Evolutionary conservation across 2,113 vertebrate genomes (phyloP).

Genomic region (Gallinago undulata): DNA sequence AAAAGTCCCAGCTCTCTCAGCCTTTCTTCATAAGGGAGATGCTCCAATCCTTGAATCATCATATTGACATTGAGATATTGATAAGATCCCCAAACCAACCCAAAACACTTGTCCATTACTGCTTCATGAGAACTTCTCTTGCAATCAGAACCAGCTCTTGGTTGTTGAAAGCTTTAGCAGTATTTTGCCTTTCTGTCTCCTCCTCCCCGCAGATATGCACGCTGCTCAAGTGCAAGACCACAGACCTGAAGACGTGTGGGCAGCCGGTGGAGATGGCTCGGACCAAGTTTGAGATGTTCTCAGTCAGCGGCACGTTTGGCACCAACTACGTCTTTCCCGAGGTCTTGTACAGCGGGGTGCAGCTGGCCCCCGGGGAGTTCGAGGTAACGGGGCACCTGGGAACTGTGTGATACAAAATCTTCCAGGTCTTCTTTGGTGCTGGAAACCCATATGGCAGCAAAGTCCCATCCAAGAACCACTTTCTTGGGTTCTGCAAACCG

Average conservation of each 20-base stretch:
- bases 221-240: conserved; percentile 61
- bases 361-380: conserved; percentile 63
- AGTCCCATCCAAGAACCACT: not conserved
- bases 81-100: not conserved
- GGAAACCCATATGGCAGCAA: not conserved
- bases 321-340: conserved; percentile 68
- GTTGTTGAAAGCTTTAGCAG: not conserved
- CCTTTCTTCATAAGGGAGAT: no score
- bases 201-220: conserved; percentile 54
- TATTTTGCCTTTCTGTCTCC: not conserved
- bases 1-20: no score
- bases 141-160: not conserved
- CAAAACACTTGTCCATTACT: not conserved
- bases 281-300: conserved; percentile 64
- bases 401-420: not conserved
- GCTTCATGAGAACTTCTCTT: not conserved
- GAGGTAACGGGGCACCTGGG: conserved; percentile 25
- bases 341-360: conserved; percentile 57
- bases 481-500: not conserved
- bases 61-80: no score
- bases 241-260: conserved; percentile 15
- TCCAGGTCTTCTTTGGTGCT: not conserved
- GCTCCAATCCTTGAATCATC: no score
- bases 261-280: conserved; percentile 19
- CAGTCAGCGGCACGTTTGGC: conserved; percentile 68